Evolutionary conservation across 1,140 invertebrate species (phyloP).

Genomic region (Achatina immaculata): DNA sequence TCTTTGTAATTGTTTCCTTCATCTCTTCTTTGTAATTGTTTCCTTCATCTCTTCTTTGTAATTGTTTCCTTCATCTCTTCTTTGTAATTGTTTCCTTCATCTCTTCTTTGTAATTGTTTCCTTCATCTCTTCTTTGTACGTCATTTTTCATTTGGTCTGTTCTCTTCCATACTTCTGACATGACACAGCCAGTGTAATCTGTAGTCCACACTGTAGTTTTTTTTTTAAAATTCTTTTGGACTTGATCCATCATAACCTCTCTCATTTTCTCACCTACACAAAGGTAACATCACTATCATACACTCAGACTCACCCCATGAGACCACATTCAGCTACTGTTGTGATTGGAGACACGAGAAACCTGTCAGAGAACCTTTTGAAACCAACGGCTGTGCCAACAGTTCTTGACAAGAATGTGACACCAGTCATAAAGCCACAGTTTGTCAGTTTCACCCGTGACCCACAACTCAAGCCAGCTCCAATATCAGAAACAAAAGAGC

Average conservation of each 20-base stretch:
- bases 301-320: neutral
- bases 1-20: too few species aligned
- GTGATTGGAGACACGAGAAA: constrained; percentile 23
- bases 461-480: constrained; percentile 30
- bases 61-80: too few species aligned
- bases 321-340: neutral
- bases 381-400: constrained; percentile 5
- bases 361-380: constrained; percentile 9
- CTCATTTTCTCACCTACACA: neutral
- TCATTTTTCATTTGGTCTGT: too few species aligned
- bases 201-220: too few species aligned
- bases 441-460: constrained; percentile 35
- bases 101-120: too few species aligned
- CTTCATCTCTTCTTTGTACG: too few species aligned
- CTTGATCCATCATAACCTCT: neutral
- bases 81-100: too few species aligned
- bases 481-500: constrained; percentile 53
- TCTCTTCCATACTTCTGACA: too few species aligned
- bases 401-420: neutral
- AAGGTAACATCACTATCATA: constrained; percentile 11
- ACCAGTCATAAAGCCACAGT: neutral
- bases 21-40: too few species aligned
- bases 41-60: too few species aligned
- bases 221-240: neutral
- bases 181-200: too few species aligned